Evolutionary conservation across 2,113 vertebrate genomes (phyloP).

Genomic region (Cyprinus carpio): DNA sequence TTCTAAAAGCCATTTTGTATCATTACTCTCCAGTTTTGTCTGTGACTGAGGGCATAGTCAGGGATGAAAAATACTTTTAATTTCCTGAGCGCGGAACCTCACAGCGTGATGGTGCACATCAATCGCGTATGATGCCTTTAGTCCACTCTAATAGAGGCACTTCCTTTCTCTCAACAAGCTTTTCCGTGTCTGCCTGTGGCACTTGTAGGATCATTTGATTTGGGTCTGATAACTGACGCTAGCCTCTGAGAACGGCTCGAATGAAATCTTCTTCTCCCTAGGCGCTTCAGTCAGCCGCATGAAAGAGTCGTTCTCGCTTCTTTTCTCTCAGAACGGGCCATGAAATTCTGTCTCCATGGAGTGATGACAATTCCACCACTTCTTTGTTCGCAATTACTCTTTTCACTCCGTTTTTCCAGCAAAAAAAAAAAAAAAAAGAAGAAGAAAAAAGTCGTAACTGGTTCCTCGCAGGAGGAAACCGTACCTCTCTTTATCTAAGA

Average conservation of each 20-base stretch:
- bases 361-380: slow-evolving; percentile 32
- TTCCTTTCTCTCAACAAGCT: slow-evolving; percentile 47
- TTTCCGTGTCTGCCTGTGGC: slow-evolving; percentile 63
- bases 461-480: slow-evolving; percentile 13
- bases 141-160: slow-evolving; percentile 68
- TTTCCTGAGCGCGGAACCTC: slow-evolving; percentile 65
- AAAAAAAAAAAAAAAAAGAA: neutral
- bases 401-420: neutral
- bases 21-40: slow-evolving; percentile 45
- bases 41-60: slow-evolving; percentile 52
- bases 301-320: slow-evolving; percentile 30
- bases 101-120: slow-evolving; percentile 64
- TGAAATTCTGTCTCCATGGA: slow-evolving; percentile 17
- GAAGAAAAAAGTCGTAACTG: neutral
- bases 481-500: slow-evolving; percentile 18
- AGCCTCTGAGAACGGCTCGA: slow-evolving; percentile 68
- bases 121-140: slow-evolving; percentile 65
- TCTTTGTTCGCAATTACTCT: slow-evolving; percentile 37
- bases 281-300: slow-evolving; percentile 37
- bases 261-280: slow-evolving; percentile 67
- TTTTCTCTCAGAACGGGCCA: slow-evolving; percentile 23
- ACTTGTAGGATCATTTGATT: slow-evolving; percentile 74
- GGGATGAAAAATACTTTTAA: slow-evolving; percentile 76
- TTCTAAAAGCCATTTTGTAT: slow-evolving; percentile 43
- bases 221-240: slow-evolving; percentile 70